Base-by-base conservation (phyloP, 2,113 vertebrate genomes). In the Syngnathus typhle region DNA sequence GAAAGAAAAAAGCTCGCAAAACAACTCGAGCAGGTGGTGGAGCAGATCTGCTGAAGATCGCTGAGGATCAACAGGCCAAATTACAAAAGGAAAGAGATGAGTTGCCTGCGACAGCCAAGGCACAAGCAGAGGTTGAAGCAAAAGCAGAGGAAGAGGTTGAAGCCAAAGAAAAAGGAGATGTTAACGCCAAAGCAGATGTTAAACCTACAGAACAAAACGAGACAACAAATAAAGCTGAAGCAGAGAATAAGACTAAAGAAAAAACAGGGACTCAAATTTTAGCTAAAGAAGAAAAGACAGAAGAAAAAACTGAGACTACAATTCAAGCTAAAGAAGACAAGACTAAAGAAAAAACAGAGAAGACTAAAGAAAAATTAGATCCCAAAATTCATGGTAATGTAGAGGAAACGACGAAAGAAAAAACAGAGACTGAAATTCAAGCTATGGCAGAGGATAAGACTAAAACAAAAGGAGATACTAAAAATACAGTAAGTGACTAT, bases 1-100 rank as follows among this genome's bases (percentile, higher is more conserved):
- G 83, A 37, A 92, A 88, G 72, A 92, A 89, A 76, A 87, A 85
- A 71, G 76, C 52, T 58, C 86, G 89, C 55, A 92, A 89, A 87
- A 88, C 87, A 51, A 90, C 89, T 52, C 80, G 76, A 58, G 88
- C 87, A 4, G 87, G 87, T 21, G 90, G 89, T 41, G 74, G 75
- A 41, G 60, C 39, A 2, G 86, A 89, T 1, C 73, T 92, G 52
- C 60, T 75, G 38, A 87, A 38, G 73, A 82, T 89, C 37, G 90
- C 88, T 2, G 13, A 80, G 19, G 86, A 89, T 55, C 88, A 90
- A 74, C 64, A 86, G 1, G 82, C 69, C 1, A 90, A 88, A 56
- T 6, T 90, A 51, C 77, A 82, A 60, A 60, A 77, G 70, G 79
- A 88, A 15, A 83, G 65, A 61, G 80, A 84, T 0, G 83, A 84